phyloP scores from a whole-genome alignment of 2,113 vertebrate species.

The Epinephelus fuscoguttatus region DNA sequence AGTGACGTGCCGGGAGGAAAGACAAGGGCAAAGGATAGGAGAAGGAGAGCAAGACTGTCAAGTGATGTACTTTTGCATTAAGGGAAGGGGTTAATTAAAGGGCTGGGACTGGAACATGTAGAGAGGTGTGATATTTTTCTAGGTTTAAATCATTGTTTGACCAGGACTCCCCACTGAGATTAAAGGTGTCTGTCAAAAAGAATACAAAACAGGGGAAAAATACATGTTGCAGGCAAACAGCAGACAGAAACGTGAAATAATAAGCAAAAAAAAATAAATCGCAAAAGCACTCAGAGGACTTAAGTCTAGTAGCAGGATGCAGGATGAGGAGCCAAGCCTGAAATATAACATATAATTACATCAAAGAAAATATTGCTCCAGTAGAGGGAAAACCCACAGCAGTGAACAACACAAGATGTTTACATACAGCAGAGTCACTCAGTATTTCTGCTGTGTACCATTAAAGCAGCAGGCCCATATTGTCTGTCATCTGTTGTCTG shows the following conservation, averaged over 20 bases:
- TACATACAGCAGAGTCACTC: slow-evolving; percentile 67
- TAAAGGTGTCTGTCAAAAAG: slow-evolving; percentile 16
- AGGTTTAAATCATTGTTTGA: slow-evolving; percentile 33
- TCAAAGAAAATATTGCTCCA: slow-evolving; percentile 48
- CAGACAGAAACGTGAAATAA: slow-evolving; percentile 5
- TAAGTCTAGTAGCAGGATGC: slow-evolving; percentile 36
- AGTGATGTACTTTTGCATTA: slow-evolving; percentile 55
- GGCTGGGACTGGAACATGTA: slow-evolving; percentile 27
- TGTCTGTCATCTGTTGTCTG: slow-evolving; percentile 79
- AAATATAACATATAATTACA: slow-evolving; percentile 64
- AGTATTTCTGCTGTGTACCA: slow-evolving; percentile 65
- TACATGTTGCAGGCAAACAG: slow-evolving; percentile 4
- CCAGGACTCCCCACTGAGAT: slow-evolving; percentile 28
- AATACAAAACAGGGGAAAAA: background rate
- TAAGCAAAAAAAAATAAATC: background rate
- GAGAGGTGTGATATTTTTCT: slow-evolving; percentile 18
- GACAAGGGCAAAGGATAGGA: slow-evolving; percentile 53
- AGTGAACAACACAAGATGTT: slow-evolving; percentile 65
- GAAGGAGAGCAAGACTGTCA: slow-evolving; percentile 49
- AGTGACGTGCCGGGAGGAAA: slow-evolving; percentile 38
- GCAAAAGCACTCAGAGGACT: slow-evolving; percentile 29
- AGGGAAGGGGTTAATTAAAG: slow-evolving; percentile 72
- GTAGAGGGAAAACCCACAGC: slow-evolving; percentile 55
- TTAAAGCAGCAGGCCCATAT: slow-evolving; percentile 76
- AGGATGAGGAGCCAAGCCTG: slow-evolving; percentile 27